Evolutionary conservation across 2,888 invertebrate genomes (phyloP), one percentile per base, ranked within the genome.

Genomic region (Ptychoptera albimana): DNA sequence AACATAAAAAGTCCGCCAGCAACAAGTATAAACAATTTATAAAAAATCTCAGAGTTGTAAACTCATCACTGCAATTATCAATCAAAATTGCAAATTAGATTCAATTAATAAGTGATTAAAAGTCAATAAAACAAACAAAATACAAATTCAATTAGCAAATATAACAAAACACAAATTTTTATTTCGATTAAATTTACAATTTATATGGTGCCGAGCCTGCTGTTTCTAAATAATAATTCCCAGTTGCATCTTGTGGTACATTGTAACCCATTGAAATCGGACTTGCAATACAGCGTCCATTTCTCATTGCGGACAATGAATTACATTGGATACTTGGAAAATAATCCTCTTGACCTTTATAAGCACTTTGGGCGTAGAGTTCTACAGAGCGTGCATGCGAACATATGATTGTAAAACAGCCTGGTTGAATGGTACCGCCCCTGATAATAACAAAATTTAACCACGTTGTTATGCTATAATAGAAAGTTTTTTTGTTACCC

Each of bases 181-280:
- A 5, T 5, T 5, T 23, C 3, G 23, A 23, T 5, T 23, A 23
- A 23, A 23, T 23, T 23, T 23, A 23, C 3, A 23, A 23, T 23
- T 23, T 23, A 23, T 23, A 23, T 5, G 23, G 23, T 5, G 23
- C 4, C 7, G 23, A 23, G 7, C 23, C 23, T 3, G 23, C 3
- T 23, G 64, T 56, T 13, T 60, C 61, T 46, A 64, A 51, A 46
- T 63, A 65, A 44, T 57, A 63, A 48, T 57, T 64, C 23, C 65
- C 65, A 46, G 59, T 63, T 2, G 57, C 34, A 9, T 48, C 43
- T 1, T 15, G 43, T 1, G 62, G 54, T 23, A 50, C 54, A n/a
- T 51, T 55, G 48, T 54, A 59, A 9, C 64, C 64, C 65, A 65
- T 65, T 14, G 58, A 54, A 9, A 51, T 41, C 7, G 54, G 42